Conservation (phyloP, 2,113 vertebrate species). For the Ceratotherium simum region DNA sequence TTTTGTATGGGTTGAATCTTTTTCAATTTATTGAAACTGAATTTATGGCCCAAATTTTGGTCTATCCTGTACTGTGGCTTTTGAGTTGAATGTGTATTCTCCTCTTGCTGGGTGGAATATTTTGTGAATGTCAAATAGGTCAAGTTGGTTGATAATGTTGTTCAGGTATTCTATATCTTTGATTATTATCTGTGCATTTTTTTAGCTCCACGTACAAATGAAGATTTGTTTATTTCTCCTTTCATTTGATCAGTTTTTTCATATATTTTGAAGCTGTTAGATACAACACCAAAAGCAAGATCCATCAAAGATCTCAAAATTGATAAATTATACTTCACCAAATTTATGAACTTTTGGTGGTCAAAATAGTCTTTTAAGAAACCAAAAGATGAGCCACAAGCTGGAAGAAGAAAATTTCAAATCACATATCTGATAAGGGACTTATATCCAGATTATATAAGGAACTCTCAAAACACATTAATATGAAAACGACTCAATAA, state of each 20-base stretch:
- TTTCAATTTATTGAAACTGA: not conserved
- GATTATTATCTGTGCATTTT: not conserved
- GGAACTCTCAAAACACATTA: not conserved
- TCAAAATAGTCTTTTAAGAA: not conserved
- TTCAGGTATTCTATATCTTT: not conserved
- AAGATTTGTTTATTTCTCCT: not conserved
- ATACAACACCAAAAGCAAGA: not conserved
- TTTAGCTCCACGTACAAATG: not conserved
- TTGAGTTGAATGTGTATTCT: not conserved
- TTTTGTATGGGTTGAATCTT: not conserved
- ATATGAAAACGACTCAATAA: not conserved
- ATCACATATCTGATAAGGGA: not conserved
- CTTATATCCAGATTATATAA: not conserved
- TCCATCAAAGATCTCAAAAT: not conserved
- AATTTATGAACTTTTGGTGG: not conserved
- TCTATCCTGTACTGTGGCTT: not conserved
- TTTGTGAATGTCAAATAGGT: not conserved
- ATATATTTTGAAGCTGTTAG: not conserved
- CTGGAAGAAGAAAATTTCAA: not conserved
- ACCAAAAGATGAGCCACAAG: not conserved
- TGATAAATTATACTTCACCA: not conserved
- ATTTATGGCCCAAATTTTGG: not conserved
- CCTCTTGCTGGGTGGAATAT: not conserved
- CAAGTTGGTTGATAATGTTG: not conserved
- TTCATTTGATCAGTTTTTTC: not conserved